Conservation (phyloP, 92 coral and sea anemone genomes). For the Pocillopora grandis region DNA sequence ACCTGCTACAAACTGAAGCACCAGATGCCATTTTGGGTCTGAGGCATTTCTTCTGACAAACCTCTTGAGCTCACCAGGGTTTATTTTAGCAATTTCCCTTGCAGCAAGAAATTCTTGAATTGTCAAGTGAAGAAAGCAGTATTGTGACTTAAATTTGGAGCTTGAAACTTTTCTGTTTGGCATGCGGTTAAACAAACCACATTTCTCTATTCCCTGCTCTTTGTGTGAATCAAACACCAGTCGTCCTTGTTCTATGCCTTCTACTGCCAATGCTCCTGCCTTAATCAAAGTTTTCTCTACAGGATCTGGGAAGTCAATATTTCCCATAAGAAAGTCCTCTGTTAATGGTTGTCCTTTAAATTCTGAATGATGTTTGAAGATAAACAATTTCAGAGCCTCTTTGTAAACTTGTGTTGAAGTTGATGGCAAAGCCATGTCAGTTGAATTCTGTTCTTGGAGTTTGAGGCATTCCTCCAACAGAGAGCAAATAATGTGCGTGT, state of each 20-base stretch:
- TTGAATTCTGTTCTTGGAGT: background rate
- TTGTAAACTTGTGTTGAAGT: conserved; percentile 19
- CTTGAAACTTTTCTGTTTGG: conserved; percentile 5
- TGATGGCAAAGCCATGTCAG: background rate
- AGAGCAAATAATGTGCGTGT: conserved; percentile 44
- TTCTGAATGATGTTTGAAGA: conserved; percentile 28
- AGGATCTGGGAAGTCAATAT: background rate
- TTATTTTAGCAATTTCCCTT: conserved; percentile 25
- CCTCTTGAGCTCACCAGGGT: background rate
- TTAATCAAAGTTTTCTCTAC: conserved; percentile 22
- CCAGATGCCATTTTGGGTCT: conserved; percentile 44
- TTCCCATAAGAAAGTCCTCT: background rate
- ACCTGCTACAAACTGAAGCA: conserved; percentile 43
- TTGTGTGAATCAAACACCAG: conserved; percentile 20
- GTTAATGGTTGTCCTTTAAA: background rate
- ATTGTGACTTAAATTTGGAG: background rate
- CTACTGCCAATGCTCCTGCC: conserved; percentile 21
- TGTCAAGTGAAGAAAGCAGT: conserved; percentile 40
- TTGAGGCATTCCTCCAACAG: background rate
- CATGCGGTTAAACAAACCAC: conserved; percentile 48
- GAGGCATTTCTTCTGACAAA: conserved; percentile 12
- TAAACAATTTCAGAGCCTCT: conserved; percentile 19
- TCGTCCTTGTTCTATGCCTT: conserved; percentile 13
- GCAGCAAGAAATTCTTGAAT: conserved; percentile 47
- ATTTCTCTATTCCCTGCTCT: conserved; percentile 2